These are phyloP conservation scores for Stomatorhinus ivindoensis DNA, from an alignment of 2,113 vertebrate genomes.

Conservation along the genomic window DNA sequence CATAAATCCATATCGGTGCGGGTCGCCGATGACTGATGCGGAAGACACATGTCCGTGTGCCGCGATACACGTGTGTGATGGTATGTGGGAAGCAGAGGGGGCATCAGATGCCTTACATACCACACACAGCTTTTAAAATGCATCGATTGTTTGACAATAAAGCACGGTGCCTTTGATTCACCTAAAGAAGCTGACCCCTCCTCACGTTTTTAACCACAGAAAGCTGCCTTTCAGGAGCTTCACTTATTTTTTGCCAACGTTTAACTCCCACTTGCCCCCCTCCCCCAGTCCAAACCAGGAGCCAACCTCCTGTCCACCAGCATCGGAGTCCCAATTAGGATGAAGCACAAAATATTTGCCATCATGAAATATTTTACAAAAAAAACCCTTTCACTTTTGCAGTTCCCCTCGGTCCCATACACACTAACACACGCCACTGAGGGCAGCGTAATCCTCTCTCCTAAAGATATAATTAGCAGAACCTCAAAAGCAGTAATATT, in stretches of 20 bases:
- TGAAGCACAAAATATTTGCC: neutral
- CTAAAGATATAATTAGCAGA: neutral
- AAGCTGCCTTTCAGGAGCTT: neutral
- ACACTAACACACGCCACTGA: neutral
- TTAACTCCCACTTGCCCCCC: too few relatives aligned
- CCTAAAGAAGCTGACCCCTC: neutral
- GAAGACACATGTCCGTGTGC: constrained; percentile 15
- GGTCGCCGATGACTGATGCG: constrained; percentile 23
- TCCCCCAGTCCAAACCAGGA: neutral
- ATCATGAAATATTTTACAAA: neutral
- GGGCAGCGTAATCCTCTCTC: neutral
- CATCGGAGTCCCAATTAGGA: neutral
- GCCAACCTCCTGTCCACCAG: neutral
- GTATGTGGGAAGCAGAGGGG: neutral
- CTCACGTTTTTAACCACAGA: neutral
- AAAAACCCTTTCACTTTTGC: neutral
- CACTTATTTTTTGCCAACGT: neutral
- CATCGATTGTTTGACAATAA: neutral
- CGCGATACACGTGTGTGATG: neutral
- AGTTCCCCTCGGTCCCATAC: neutral
- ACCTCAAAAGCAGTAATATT: neutral
- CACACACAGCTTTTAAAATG: neutral
- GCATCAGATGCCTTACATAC: neutral
- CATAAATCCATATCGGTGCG: constrained; percentile 25
- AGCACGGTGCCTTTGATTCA: neutral